These are phyloP conservation scores for Siniperca obscura DNA, from an alignment of 2,797 vertebrate species.

Conservation along the genomic window DNA sequence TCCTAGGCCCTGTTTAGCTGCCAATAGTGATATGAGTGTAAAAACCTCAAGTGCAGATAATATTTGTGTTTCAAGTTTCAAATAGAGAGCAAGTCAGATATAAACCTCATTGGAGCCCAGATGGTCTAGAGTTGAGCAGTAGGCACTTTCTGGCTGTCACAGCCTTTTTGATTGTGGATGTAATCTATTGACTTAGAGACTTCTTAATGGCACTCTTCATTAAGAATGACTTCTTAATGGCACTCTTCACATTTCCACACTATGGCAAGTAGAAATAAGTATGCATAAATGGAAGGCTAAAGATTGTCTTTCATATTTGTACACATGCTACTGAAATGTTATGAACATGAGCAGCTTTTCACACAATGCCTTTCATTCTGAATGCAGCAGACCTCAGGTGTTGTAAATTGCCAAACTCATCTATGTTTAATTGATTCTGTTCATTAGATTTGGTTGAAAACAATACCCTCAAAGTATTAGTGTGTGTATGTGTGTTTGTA, in stretches of 20 bases:
- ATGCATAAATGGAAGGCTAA: conserved; percentile 9
- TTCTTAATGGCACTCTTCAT: not conserved
- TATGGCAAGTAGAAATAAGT: conserved; percentile 9
- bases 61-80: conserved; percentile 14
- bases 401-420: conserved; percentile 22
- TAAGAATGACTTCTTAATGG: too few relatives aligned
- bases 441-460: conserved; percentile 26
- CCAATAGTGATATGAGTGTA: not conserved
- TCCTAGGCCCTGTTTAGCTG: not conserved
- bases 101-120: conserved; percentile 22
- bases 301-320: conserved; percentile 14
- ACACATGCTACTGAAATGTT: not conserved
- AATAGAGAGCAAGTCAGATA: conserved; percentile 9
- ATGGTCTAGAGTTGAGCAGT: conserved; percentile 12
- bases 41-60: conserved; percentile 20
- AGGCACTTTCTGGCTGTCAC: conserved; percentile 16
- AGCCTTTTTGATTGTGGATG: conserved; percentile 10
- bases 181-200: conserved; percentile 8
- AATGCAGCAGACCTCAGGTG: conserved; percentile 26
- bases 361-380: not conserved
- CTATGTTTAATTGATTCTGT: conserved; percentile 34
- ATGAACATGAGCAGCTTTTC: conserved; percentile 9
- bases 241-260: not conserved
- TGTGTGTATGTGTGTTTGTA: not conserved
- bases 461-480: conserved; percentile 3